A percentile compares a stretch with the other conserved stretches of the same genome.
Conservation (phyloP, 2,113 vertebrate species). For the Melozone crissalis region DNA sequence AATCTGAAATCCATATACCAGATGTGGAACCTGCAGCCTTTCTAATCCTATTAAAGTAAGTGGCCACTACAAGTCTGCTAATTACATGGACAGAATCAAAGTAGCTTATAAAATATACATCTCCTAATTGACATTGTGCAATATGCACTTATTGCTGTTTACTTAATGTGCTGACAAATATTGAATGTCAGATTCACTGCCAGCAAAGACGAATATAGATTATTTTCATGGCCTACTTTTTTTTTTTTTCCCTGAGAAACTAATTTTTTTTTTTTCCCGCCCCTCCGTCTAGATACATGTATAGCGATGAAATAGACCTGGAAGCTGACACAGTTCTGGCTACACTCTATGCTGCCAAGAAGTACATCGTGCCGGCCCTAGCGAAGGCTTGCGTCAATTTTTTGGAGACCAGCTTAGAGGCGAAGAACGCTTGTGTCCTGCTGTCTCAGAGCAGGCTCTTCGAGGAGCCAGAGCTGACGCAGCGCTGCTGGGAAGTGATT, state of each 20-base stretch:
- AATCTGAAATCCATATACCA: slow-evolving; percentile 94
- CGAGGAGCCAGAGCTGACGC: slow-evolving; percentile 92
- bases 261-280: background rate
- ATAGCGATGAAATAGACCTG: slow-evolving; percentile 96
- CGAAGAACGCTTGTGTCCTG: slow-evolving; percentile 93
- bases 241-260: background rate
- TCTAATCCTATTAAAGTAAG: slow-evolving; percentile 96
- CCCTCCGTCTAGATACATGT: slow-evolving; percentile 85
- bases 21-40: slow-evolving; percentile 98
- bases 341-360: slow-evolving; percentile 95
- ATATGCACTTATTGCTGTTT: background rate
- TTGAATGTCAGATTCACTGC: background rate
- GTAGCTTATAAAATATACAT: slow-evolving; percentile 66
- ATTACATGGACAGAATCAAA: slow-evolving; percentile 54
- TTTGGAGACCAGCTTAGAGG: slow-evolving; percentile 95
- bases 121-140: slow-evolving; percentile 31
- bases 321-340: slow-evolving; percentile 96
- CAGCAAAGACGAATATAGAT: background rate
- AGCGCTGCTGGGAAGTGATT: slow-evolving; percentile 98
- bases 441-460: slow-evolving; percentile 97
- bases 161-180: slow-evolving; percentile 37
- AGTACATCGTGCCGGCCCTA: slow-evolving; percentile 93
- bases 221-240: background rate
- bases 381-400: slow-evolving; percentile 94
- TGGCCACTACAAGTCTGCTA: slow-evolving; percentile 59